Evolutionary conservation across 2,113 vertebrate species (phyloP).

Genomic region (Rhagologus leucostigma): DNA sequence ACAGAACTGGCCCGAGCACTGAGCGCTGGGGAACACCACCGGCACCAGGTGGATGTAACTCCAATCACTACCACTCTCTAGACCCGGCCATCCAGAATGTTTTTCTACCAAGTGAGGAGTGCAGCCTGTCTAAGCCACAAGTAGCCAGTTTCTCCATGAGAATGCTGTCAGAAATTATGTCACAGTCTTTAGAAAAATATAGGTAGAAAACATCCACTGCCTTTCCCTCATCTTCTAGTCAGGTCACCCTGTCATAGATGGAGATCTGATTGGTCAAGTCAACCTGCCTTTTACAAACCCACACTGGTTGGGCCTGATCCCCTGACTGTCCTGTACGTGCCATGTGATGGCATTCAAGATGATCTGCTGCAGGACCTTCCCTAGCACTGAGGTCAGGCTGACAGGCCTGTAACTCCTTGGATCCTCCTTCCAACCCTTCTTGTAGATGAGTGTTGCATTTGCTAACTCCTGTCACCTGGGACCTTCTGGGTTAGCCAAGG

Average conservation of each 20-base stretch:
- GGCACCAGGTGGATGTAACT: not conserved
- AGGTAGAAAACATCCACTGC: not conserved
- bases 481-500: not conserved
- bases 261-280: not conserved
- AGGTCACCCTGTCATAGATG: not conserved
- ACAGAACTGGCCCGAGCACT: not conserved
- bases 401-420: not conserved
- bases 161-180: not conserved
- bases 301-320: not conserved
- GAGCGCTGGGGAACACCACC: accelerated
- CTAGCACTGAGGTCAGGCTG: not conserved
- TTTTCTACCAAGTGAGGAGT: not conserved
- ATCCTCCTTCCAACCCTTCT: not conserved
- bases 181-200: not conserved
- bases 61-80: not conserved
- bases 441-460: not conserved
- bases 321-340: accelerated
- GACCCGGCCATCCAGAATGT: accelerated
- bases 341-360: not conserved
- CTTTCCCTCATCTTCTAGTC: not conserved
- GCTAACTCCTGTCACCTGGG: not conserved
- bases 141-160: not conserved
- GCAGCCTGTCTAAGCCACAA: not conserved
- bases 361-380: not conserved
- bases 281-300: not conserved